Conservation (phyloP, 2,888 invertebrate species). For the Cheilosia soror region DNA sequence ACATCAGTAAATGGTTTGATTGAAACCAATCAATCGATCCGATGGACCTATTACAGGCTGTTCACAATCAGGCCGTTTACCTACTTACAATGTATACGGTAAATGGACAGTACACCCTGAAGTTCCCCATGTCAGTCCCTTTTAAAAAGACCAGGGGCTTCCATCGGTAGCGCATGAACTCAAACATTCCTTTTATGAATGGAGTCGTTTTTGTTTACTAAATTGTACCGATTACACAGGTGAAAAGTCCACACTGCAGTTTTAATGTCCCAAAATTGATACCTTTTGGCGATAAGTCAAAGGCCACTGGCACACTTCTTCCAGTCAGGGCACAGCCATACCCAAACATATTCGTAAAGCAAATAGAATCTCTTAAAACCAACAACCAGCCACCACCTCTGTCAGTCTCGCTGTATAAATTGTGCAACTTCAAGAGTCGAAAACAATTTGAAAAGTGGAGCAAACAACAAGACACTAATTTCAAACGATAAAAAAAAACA, state of each 20-base stretch:
- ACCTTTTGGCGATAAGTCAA: slow-evolving; percentile 54
- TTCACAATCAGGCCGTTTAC: too few relatives aligned
- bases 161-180: too few relatives aligned
- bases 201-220: neutral
- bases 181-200: too few relatives aligned
- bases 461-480: slow-evolving; percentile 68
- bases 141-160: too few relatives aligned
- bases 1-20: too few relatives aligned
- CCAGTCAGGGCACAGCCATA: neutral
- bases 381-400: slow-evolving; percentile 33
- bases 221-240: neutral
- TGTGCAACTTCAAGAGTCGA: slow-evolving; percentile 50
- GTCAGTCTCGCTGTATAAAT: slow-evolving; percentile 11
- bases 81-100: too few relatives aligned
- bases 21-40: too few relatives aligned
- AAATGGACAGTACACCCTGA: too few relatives aligned
- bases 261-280: slow-evolving; percentile 41
- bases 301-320: slow-evolving; percentile 66
- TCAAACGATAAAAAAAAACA: slow-evolving; percentile 43
- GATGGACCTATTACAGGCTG: neutral
- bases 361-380: slow-evolving; percentile 31
- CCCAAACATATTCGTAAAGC: slow-evolving; percentile 13
- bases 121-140: too few relatives aligned
- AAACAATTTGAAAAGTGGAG: slow-evolving; percentile 65
- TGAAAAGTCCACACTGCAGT: slow-evolving; percentile 13